phyloP scores from a whole-genome alignment of 1,140 invertebrate species.

The Zophobas morio region DNA sequence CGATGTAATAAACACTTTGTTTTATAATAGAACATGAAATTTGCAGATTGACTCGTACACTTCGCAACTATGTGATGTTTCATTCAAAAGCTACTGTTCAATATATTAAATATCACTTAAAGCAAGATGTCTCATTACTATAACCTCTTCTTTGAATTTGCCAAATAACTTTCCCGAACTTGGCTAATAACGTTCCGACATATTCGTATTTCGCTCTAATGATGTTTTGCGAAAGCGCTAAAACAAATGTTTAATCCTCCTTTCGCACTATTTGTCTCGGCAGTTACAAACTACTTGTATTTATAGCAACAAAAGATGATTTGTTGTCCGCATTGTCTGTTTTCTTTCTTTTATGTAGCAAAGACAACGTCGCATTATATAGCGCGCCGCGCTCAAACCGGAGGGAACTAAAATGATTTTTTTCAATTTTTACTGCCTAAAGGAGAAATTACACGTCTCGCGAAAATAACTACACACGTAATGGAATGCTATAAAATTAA shows the following conservation, averaged over 20 bases:
- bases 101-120: background rate
- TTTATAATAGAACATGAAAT: too few relatives aligned
- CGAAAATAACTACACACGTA: too few relatives aligned
- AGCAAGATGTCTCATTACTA: background rate
- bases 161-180: background rate
- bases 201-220: background rate
- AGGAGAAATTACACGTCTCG: too few relatives aligned
- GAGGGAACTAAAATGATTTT: background rate
- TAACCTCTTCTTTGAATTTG: slow-evolving; percentile 6
- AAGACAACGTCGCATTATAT: slow-evolving; percentile 27
- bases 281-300: slow-evolving; percentile 40
- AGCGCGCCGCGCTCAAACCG: background rate
- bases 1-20: too few relatives aligned
- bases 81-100: too few relatives aligned
- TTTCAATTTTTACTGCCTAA: too few relatives aligned
- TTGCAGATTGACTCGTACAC: too few relatives aligned
- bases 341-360: slow-evolving; percentile 30
- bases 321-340: slow-evolving; percentile 30
- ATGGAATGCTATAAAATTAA: too few relatives aligned
- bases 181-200: background rate
- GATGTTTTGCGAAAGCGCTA: slow-evolving; percentile 25
- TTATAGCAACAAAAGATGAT: slow-evolving; percentile 39
- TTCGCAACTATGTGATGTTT: too few relatives aligned
- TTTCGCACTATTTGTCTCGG: slow-evolving; percentile 19
- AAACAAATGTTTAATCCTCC: slow-evolving; percentile 36